Evolutionary conservation across 1,140 invertebrate species (phyloP), one percentile per base, ranked within the genome.

Genomic region (Asbolus verrucosus): DNA sequence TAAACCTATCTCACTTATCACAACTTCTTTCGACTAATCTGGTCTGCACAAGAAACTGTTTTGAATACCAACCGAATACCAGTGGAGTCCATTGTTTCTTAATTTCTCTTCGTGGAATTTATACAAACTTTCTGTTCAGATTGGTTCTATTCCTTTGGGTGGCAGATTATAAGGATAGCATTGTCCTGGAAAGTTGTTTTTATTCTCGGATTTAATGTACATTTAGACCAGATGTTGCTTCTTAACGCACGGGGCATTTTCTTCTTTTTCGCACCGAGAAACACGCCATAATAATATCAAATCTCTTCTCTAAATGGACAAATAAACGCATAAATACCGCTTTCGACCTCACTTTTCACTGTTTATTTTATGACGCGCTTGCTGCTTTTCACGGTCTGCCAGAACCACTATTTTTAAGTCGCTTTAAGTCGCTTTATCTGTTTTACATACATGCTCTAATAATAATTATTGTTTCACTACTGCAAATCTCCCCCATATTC

Each of bases 1-100:
- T 69, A 72, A 74, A 72, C 73, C 66, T 65, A 74, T 72, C 73
- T 72, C 73, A 72, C 70, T 74, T 74, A 74, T 74, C 70, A 72
- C 70, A 74, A 74, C 70, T 74, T 74, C 70, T 71, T 72, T 60
- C 14, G 69, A 69, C 72, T 73, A 73, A 73, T 73, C 65, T 71
- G 72, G 68, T 36, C 68, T 67, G 27, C 62, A 66, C 67, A 60
- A 70, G 72, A 65, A 70, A 66, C 60, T 71, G 69, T 68, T 73
- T 73, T 71, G 72, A 73, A 73, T 71, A 68, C 68, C 46, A 54
- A 54, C 46, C 46, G 21, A 54, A 54, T 54, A 54, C 46, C 71
- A 73, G 66, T 63, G 31, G 24, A 43, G 59, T 65, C 39, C 71
- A 73, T 70, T 73, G 71, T 73, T 73, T 70, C 71, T 70, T 73